Percentiles rank a stretch among this genome's conserved stretches.
Conservation (phyloP, 2,888 invertebrate species). For the Watsonalla cultraria region DNA sequence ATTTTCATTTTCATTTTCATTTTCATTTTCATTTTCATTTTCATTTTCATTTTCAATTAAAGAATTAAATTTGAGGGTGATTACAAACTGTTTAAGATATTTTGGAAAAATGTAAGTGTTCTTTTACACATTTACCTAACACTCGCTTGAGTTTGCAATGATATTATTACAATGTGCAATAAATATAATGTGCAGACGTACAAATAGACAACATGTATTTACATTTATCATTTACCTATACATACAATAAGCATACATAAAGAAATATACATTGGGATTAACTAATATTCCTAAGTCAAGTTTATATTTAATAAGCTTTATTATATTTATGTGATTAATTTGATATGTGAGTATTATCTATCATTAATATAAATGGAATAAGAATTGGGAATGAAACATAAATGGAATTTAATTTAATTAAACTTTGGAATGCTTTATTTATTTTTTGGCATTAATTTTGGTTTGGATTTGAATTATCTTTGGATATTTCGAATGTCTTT, state of each 20-base stretch:
- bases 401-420: not conserved
- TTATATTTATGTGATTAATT: constrained; percentile 18
- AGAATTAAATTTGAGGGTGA: too few relatives aligned
- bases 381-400: constrained; percentile 4
- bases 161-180: constrained; percentile 13
- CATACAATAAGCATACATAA: constrained; percentile 3
- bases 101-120: too few relatives aligned
- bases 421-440: constrained; percentile 1
- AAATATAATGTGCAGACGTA: constrained; percentile 27
- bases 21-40: too few relatives aligned
- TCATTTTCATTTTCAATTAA: too few relatives aligned
- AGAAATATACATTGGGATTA: not conserved
- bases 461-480: constrained; percentile 21
- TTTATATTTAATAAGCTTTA: constrained; percentile 9
- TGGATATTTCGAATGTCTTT: too few relatives aligned
- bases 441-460: constrained; percentile 39
- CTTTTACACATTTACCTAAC: too few relatives aligned
- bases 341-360: constrained; percentile 51
- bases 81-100: too few relatives aligned
- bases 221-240: constrained; percentile 19
- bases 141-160: too few relatives aligned
- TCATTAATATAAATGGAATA: constrained; percentile 10
- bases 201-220: constrained; percentile 41
- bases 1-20: too few relatives aligned
- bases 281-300: constrained; percentile 2